These are phyloP conservation scores for Xiphydria camelus DNA, from an alignment of 2,888 invertebrate genomes.

Conservation along the genomic window DNA sequence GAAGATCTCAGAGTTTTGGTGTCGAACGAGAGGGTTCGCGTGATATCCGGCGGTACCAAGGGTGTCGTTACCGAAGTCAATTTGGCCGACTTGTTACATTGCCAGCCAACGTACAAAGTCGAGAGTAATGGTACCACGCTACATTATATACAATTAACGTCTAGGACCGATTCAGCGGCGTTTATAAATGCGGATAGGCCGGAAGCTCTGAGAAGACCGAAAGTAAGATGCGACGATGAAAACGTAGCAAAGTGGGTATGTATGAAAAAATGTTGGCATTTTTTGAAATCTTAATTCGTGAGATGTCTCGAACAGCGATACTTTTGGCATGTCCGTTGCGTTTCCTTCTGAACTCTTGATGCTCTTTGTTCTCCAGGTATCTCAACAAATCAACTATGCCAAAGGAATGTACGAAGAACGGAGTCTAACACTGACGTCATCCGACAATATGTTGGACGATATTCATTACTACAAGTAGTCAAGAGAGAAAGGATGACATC, in stretches of 20 bases:
- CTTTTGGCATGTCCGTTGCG: too few relatives aligned
- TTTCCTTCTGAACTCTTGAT: constrained; percentile 10
- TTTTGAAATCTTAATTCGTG: constrained; percentile 6
- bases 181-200: constrained; percentile 58
- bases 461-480: constrained; percentile 49
- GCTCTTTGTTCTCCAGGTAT: constrained; percentile 57
- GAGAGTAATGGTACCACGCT: constrained; percentile 59
- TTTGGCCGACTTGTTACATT: constrained; percentile 66
- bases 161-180: constrained; percentile 48
- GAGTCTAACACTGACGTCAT: constrained; percentile 68
- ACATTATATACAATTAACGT: constrained; percentile 73
- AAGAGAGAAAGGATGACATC: too few relatives aligned
- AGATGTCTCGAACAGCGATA: constrained; percentile 3
- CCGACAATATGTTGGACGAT: constrained; percentile 54
- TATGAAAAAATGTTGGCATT: too few relatives aligned
- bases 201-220: constrained; percentile 68
- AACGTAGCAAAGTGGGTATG: constrained; percentile 70
- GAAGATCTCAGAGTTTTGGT: constrained; percentile 83
- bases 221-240: constrained; percentile 76
- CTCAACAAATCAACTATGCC: constrained; percentile 86
- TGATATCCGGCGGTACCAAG: constrained; percentile 55
- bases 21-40: constrained; percentile 73
- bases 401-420: constrained; percentile 83
- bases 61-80: constrained; percentile 53
- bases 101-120: constrained; percentile 63